These are phyloP conservation scores for Melozone crissalis DNA, from an alignment of 2,113 vertebrate genomes.

Conservation along the genomic window DNA sequence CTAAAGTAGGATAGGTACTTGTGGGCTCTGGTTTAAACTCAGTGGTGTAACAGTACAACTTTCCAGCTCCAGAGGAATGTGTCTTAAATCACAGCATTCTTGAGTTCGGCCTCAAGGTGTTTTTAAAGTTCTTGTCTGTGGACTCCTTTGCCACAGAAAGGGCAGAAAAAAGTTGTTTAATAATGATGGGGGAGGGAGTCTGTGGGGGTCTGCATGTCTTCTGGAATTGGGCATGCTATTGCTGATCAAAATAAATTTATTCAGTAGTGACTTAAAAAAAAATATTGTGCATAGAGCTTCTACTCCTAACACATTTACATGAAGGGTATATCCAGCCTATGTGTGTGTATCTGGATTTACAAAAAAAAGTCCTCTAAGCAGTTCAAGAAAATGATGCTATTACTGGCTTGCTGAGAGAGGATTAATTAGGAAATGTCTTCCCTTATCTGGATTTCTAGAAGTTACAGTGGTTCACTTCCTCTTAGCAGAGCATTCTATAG, in stretches of 20 bases:
- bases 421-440: slow-evolving; percentile 55
- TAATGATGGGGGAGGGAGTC: background rate
- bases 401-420: slow-evolving; percentile 37
- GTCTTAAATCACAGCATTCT: background rate
- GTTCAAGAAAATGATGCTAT: slow-evolving; percentile 35
- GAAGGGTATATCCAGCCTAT: background rate
- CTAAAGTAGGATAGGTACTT: background rate
- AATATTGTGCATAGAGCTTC: background rate
- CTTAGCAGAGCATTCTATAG: background rate
- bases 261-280: background rate
- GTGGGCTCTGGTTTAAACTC: background rate
- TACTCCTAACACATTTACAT: background rate
- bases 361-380: slow-evolving; percentile 17
- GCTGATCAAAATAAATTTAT: background rate
- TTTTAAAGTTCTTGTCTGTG: background rate
- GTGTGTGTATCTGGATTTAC: background rate
- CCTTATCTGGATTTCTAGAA: slow-evolving; percentile 63
- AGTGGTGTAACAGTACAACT: background rate
- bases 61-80: background rate
- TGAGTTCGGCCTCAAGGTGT: background rate
- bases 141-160: background rate
- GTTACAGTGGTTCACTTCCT: slow-evolving; percentile 63
- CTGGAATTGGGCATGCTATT: background rate
- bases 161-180: background rate
- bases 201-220: background rate